phyloP scores from a whole-genome alignment of 2,888 invertebrate species.

The Gibbula magus region DNA sequence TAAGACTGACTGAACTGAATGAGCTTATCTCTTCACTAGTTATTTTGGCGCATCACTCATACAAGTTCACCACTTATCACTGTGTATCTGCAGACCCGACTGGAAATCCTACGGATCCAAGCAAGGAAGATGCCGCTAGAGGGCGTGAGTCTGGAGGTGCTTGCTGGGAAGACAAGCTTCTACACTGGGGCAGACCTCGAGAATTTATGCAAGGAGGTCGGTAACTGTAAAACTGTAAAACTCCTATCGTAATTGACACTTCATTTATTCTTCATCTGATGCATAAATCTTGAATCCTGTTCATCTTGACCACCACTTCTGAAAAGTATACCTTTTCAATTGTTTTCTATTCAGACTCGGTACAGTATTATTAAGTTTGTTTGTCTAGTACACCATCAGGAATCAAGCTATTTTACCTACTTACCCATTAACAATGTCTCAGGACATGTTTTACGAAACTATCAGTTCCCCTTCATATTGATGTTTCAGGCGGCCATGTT shows the following conservation, averaged over 20 bases:
- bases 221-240: not conserved
- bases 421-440: too few species aligned
- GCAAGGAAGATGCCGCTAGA: slow-evolving; percentile 68
- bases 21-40: too few species aligned
- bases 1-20: too few species aligned
- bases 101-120: slow-evolving; percentile 76
- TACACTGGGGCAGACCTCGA: slow-evolving; percentile 82
- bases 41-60: too few species aligned
- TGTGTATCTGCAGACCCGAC: slow-evolving; percentile 51
- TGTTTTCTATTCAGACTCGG: too few species aligned
- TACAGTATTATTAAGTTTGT: too few species aligned
- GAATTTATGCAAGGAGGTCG: slow-evolving; percentile 80
- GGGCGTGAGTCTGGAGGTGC: slow-evolving; percentile 68
- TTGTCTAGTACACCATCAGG: not conserved
- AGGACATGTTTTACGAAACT: not conserved
- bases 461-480: slow-evolving; percentile 25
- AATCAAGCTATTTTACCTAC: not conserved
- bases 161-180: slow-evolving; percentile 77
- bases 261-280: not conserved
- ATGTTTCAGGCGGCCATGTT: slow-evolving; percentile 62
- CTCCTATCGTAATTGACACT: not conserved
- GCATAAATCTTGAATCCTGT: too few species aligned
- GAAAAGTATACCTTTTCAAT: too few species aligned
- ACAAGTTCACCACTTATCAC: too few species aligned
- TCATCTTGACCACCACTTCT: too few species aligned